A percentile compares a stretch with the other conserved stretches of the same genome.
These are phyloP conservation scores for Muntiacus muntjak DNA, from an alignment of 2,113 vertebrate species.

Conservation along the genomic window DNA sequence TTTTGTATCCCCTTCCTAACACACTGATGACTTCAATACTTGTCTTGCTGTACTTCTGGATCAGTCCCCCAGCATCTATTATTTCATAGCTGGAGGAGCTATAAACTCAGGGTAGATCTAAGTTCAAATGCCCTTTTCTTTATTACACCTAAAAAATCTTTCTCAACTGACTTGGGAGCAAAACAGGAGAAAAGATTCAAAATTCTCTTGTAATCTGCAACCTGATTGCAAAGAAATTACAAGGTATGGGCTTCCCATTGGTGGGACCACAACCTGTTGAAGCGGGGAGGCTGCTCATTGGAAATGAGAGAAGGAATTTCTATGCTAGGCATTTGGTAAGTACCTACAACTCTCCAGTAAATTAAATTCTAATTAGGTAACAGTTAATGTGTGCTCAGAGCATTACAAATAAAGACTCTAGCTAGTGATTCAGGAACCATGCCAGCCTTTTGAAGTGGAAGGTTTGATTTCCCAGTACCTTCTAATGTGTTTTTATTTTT, in stretches of 20 bases:
- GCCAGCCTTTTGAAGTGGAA: background rate
- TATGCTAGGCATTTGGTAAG: background rate
- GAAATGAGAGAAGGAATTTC: background rate
- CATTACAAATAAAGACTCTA: background rate
- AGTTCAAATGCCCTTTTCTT: background rate
- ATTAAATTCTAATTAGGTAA: background rate
- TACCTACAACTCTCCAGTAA: background rate
- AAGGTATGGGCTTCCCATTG: background rate
- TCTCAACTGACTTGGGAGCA: background rate
- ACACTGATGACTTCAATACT: background rate
- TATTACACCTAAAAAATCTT: background rate
- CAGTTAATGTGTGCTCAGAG: background rate
- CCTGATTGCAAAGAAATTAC: background rate
- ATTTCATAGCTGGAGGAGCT: background rate
- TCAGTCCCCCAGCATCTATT: background rate
- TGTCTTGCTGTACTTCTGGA: background rate
- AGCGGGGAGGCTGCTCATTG: background rate
- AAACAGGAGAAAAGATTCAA: background rate
- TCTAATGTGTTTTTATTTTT: background rate
- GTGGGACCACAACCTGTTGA: background rate
- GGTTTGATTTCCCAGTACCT: background rate
- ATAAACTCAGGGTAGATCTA: background rate
- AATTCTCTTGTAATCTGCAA: background rate
- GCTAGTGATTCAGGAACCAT: background rate
- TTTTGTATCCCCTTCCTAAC: background rate